A percentile compares a stretch with the other conserved stretches of the same genome.
phyloP scores from a whole-genome alignment of 2,113 vertebrate species.

The Nyctibius bracteatus region DNA sequence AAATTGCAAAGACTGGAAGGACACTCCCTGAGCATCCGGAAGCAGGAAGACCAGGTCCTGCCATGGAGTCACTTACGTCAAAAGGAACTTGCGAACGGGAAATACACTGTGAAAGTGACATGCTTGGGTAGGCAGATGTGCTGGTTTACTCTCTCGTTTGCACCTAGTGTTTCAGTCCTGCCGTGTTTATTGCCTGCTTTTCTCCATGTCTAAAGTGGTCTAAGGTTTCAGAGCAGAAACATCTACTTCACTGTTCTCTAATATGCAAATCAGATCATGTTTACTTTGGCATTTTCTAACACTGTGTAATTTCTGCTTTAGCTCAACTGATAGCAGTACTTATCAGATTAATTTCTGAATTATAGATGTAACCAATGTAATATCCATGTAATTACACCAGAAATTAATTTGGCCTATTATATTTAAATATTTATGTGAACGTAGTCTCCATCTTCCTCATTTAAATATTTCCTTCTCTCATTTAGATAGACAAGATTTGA shows the following conservation, averaged over 20 bases:
- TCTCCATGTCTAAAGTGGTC: neutral
- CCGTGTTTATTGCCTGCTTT: neutral
- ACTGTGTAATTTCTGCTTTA: neutral
- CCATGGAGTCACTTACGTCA: neutral
- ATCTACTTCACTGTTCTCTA: neutral
- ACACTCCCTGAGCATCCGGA: rapidly evolving
- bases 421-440: conserved; percentile 37
- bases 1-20: neutral
- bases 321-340: neutral
- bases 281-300: neutral
- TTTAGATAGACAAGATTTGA: neutral
- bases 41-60: neutral
- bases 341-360: conserved; percentile 27
- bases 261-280: neutral
- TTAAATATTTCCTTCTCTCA: neutral
- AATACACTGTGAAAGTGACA: neutral
- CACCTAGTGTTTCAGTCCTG: neutral
- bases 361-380: neutral
- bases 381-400: neutral
- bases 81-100: neutral
- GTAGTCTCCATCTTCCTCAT: neutral
- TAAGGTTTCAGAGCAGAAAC: neutral
- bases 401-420: conserved; percentile 8
- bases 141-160: neutral
- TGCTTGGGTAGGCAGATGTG: neutral